Conservation (phyloP, 2,113 vertebrate species). For the Sporophila hypoxantha region DNA sequence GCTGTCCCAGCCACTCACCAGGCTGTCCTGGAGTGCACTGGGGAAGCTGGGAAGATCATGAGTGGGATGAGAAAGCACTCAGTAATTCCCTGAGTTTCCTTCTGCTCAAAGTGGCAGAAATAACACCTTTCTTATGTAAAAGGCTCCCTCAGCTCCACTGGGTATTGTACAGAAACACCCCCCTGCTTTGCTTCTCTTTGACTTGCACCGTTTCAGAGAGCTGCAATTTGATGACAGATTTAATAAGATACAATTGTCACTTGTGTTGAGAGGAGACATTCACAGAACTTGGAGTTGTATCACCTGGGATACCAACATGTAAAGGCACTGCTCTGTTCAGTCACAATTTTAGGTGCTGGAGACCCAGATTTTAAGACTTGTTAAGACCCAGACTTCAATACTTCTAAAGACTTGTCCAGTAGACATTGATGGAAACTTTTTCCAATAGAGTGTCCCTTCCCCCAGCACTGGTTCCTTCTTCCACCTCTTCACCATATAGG, state of each 20-base stretch:
- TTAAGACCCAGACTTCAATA: not conserved
- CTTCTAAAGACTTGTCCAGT: not conserved
- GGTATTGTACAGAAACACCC: not conserved
- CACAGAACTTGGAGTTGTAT: constrained; percentile 3
- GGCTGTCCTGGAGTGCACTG: not conserved
- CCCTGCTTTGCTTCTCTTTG: not conserved
- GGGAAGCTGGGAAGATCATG: not conserved
- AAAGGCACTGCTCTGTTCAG: not conserved
- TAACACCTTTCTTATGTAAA: constrained; percentile 4
- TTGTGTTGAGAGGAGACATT: constrained; percentile 14
- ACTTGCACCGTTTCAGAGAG: not conserved
- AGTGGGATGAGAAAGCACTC: constrained; percentile 4
- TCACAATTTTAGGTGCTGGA: not conserved
- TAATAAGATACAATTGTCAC: constrained; percentile 27
- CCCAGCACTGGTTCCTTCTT: not conserved
- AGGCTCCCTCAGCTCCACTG: not conserved
- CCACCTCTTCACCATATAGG: not conserved
- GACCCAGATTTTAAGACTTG: not conserved
- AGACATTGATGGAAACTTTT: not conserved
- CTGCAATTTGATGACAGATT: constrained; percentile 37
- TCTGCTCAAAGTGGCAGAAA: not conserved
- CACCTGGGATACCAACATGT: not conserved
- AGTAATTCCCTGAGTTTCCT: not conserved
- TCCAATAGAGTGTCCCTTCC: not conserved
- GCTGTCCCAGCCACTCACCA: not conserved